A percentile compares a stretch with the other conserved stretches of the same genome.
Conservation (phyloP, 2,113 vertebrate species). For the Bombycilla garrulus region DNA sequence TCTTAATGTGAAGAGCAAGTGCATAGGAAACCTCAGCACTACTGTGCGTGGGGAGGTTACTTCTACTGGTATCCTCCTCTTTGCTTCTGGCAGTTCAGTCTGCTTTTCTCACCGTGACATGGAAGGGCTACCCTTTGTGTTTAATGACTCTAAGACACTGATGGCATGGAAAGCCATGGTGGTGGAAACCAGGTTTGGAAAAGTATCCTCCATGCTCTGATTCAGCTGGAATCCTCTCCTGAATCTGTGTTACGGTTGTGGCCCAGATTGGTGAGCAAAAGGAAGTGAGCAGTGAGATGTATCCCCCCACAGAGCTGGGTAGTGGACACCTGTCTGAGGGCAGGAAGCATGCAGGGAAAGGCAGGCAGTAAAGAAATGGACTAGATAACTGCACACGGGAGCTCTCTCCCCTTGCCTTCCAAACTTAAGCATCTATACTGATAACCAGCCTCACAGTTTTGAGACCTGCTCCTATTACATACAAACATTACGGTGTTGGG, state of each 20-base stretch:
- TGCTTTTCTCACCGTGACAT: neutral
- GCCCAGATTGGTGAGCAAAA: neutral
- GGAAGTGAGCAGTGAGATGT: neutral
- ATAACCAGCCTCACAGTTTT: neutral
- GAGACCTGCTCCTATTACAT: neutral
- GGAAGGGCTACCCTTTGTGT: neutral
- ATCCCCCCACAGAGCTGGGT: neutral
- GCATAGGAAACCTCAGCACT: neutral
- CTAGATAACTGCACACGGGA: neutral
- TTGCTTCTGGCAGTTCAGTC: neutral
- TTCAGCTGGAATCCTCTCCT: neutral
- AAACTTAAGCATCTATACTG: neutral
- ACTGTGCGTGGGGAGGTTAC: accelerated
- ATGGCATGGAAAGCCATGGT: neutral
- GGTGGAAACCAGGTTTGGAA: neutral
- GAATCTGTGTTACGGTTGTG: neutral
- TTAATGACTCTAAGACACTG: neutral
- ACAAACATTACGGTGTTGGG: neutral
- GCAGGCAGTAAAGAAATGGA: neutral
- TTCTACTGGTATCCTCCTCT: neutral
- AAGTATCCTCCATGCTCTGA: neutral
- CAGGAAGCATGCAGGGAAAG: neutral
- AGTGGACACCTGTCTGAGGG: neutral
- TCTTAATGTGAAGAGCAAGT: neutral
- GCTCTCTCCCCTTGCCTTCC: neutral